Conservation (phyloP, 2,797 vertebrate genomes). For the Dendrocincla fuliginosa region DNA sequence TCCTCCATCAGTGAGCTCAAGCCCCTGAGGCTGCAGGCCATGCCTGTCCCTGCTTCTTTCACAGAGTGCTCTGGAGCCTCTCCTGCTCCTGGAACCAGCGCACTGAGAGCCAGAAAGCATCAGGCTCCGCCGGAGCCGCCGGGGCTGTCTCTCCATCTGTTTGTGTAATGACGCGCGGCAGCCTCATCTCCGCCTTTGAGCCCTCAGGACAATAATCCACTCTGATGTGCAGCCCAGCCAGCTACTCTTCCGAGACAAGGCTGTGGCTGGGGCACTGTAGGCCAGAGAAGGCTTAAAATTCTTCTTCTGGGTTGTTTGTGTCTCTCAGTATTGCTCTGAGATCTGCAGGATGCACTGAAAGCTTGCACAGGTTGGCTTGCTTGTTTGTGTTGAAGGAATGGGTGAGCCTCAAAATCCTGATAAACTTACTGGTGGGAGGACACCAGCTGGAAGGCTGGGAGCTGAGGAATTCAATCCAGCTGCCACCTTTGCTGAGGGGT, state of each 20-base stretch:
- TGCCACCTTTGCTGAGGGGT: not conserved
- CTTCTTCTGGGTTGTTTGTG: not conserved
- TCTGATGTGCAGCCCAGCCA: constrained; percentile 33
- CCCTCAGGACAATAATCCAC: constrained; percentile 37
- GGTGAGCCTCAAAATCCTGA: not conserved
- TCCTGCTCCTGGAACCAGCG: not conserved
- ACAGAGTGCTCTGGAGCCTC: not conserved
- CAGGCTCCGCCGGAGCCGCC: not conserved
- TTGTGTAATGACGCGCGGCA: constrained; percentile 53
- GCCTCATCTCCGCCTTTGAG: constrained; percentile 5
- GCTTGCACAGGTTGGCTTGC: not conserved
- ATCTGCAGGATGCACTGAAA: not conserved
- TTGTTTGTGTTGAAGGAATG: not conserved
- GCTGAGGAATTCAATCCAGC: not conserved
- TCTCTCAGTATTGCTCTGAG: not conserved
- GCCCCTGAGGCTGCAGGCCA: not conserved
- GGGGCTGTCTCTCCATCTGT: constrained; percentile 55
- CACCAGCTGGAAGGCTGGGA: not conserved
- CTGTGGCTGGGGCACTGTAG: not conserved
- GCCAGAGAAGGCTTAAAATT: not conserved
- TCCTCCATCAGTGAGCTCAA: not conserved
- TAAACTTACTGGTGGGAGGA: not conserved
- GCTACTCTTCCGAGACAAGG: not conserved
- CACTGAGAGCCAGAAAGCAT: not conserved
- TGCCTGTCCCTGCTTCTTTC: not conserved